These are phyloP conservation scores for Harpegnathos saltator DNA, from an alignment of 1,140 invertebrate genomes.

Conservation along the genomic window DNA sequence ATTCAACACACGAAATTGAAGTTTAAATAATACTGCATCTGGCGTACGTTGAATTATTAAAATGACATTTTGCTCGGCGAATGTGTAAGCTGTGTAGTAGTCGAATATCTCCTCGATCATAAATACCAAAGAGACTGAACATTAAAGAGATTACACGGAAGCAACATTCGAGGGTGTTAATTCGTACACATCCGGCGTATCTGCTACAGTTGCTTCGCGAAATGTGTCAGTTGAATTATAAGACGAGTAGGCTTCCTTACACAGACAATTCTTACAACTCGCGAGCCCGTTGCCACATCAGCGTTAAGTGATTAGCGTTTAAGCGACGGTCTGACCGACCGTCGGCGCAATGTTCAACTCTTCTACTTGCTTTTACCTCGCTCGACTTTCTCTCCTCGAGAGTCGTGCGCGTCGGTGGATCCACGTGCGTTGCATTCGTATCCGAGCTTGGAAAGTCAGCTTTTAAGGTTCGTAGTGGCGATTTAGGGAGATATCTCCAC, in stretches of 20 bases:
- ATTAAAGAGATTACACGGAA: constrained; percentile 1
- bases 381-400: background rate
- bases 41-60: background rate
- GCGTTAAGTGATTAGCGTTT: no score
- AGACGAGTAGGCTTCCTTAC: no score
- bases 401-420: background rate
- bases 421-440: constrained; percentile 16
- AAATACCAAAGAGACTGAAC: background rate
- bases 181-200: background rate
- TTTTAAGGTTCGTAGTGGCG: constrained; percentile 14
- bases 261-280: background rate
- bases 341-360: constrained; percentile 13
- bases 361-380: constrained; percentile 12
- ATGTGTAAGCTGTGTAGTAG: background rate
- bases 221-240: background rate
- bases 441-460: background rate
- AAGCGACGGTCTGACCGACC: background rate
- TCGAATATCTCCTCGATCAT: background rate
- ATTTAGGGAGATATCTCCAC: constrained; percentile 32
- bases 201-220: background rate
- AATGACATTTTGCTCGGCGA: background rate
- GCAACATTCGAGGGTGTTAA: background rate
- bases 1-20: constrained; percentile 7
- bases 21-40: background rate
- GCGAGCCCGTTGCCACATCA: background rate